A percentile compares a stretch with the other conserved stretches of the same genome.
phyloP scores from a whole-genome alignment of 1,140 invertebrate species.

The Drosophila dunni region DNA sequence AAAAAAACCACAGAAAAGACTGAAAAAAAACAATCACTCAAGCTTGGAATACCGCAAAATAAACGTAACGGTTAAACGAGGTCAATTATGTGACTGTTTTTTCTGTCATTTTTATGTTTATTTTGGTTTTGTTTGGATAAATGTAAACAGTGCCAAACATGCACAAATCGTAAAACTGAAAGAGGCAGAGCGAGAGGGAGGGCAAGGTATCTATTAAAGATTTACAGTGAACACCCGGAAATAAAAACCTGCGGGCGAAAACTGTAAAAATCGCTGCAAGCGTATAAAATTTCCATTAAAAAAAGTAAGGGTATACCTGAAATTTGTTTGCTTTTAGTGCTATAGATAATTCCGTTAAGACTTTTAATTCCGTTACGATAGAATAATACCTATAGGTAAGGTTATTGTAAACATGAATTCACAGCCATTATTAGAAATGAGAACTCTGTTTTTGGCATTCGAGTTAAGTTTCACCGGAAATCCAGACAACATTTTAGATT shows the following conservation, averaged over 20 bases:
- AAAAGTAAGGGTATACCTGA: too few relatives aligned
- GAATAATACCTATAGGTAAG: background rate
- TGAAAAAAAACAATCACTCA: conserved; percentile 36
- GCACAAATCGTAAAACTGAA: conserved; percentile 1
- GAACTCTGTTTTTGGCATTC: conserved; percentile 35
- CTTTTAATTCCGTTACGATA: background rate
- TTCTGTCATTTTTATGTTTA: conserved; percentile 13
- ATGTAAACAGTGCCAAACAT: conserved; percentile 45
- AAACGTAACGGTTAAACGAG: conserved; percentile 42
- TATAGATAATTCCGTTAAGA: conserved; percentile 9
- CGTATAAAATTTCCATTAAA: background rate
- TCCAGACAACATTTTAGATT: conserved; percentile 77
- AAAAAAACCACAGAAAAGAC: conserved; percentile 39
- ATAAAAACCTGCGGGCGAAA: background rate
- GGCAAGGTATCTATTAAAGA: background rate
- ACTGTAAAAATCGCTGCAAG: background rate
- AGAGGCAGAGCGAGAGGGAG: background rate
- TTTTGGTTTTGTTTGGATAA: conserved; percentile 31
- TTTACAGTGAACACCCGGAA: conserved; percentile 5
- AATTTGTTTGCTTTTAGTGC: background rate
- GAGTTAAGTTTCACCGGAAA: conserved; percentile 71
- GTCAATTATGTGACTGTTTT: conserved; percentile 51
- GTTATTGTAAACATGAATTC: conserved; percentile 1
- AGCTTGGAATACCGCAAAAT: conserved; percentile 42
- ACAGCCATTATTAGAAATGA: conserved; percentile 30